A percentile compares a stretch with the other conserved stretches of the same genome.
Evolutionary conservation across 2,797 vertebrate genomes (phyloP).

Genomic region (Tangara arthus): DNA sequence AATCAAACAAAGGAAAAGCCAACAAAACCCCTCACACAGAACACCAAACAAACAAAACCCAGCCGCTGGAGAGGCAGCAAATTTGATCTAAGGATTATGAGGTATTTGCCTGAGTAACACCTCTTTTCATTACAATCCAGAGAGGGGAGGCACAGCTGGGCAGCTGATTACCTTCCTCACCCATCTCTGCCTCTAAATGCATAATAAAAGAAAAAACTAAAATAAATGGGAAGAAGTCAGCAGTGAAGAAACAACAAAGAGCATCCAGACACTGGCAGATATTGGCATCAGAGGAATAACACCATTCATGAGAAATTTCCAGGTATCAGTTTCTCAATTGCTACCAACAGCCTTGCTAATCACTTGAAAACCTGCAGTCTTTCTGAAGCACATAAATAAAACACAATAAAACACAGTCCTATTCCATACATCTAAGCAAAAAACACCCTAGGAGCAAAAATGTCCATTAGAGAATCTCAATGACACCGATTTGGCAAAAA

Average conservation of each 20-base stretch:
- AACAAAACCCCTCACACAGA: not conserved
- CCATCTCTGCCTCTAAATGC: not conserved
- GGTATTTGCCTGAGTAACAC: not conserved
- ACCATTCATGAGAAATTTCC: not conserved
- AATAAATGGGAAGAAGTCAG: not conserved
- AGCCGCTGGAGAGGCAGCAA: not conserved
- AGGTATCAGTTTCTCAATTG: not conserved
- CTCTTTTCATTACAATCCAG: not conserved
- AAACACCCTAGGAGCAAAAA: not conserved
- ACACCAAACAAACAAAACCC: not conserved
- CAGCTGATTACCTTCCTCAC: not conserved
- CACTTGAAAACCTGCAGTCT: not conserved
- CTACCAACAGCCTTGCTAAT: not conserved
- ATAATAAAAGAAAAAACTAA: not conserved
- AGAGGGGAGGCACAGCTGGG: not conserved
- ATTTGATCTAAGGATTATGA: not conserved
- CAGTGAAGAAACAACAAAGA: not conserved
- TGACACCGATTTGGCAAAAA: slow-evolving; percentile 30
- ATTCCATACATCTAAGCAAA: not conserved
- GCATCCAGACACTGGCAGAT: not conserved
- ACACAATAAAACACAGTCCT: not conserved
- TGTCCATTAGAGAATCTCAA: not conserved
- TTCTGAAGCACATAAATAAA: not conserved
- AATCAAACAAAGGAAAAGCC: not conserved
- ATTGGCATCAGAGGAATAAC: not conserved